A percentile compares a stretch with the other conserved stretches of the same genome.
These are phyloP conservation scores for Marronus borbonicus DNA, from an alignment of 2,888 invertebrate species.

Conservation along the genomic window DNA sequence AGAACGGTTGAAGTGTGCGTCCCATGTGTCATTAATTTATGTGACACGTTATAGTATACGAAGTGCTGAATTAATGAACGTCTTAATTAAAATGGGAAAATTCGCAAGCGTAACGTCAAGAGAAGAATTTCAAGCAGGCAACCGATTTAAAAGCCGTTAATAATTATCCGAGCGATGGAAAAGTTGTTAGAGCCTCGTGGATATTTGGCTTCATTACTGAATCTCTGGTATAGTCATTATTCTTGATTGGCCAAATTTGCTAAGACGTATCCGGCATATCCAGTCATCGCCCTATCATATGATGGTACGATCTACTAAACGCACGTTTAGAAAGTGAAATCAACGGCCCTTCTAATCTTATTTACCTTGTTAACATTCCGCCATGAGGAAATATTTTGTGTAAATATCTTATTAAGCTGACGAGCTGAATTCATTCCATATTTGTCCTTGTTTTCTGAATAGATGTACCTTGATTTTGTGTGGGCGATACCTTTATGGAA, in stretches of 20 bases:
- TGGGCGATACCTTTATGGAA: not conserved
- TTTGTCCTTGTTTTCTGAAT: constrained; percentile 9
- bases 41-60: constrained; percentile 24
- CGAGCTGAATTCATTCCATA: constrained; percentile 34
- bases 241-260: constrained; percentile 54
- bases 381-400: constrained; percentile 48
- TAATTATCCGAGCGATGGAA: constrained; percentile 24
- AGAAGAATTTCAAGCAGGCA: constrained; percentile 36
- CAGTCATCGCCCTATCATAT: constrained; percentile 7
- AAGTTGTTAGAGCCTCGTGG: constrained; percentile 46
- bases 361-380: constrained; percentile 48
- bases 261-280: constrained; percentile 46
- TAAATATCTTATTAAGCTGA: constrained; percentile 47
- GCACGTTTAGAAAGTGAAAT: constrained; percentile 3
- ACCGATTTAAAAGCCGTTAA: constrained; percentile 29
- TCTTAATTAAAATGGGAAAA: constrained; percentile 39
- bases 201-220: constrained; percentile 52
- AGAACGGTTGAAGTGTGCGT: constrained; percentile 35
- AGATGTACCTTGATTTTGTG: not conserved
- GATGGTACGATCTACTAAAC: not conserved
- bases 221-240: constrained; percentile 49
- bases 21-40: constrained; percentile 20
- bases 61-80: constrained; percentile 44
- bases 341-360: constrained; percentile 28
- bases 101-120: not conserved